A percentile compares a stretch with the other conserved stretches of the same genome.
Evolutionary conservation across 2,888 invertebrate genomes (phyloP).

Genomic region (Leucania comma): DNA sequence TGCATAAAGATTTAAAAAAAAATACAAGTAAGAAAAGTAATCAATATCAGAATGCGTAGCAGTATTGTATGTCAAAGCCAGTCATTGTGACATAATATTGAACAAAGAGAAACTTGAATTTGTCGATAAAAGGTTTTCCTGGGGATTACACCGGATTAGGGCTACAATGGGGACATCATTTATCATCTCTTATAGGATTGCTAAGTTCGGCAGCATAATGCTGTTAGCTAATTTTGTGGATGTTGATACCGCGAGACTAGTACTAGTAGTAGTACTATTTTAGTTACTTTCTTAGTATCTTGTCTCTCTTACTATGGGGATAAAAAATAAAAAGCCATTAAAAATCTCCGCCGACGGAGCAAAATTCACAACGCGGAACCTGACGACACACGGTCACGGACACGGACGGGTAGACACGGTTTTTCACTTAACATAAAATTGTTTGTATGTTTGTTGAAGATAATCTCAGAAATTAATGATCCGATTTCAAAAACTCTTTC

Average conservation of each 20-base stretch:
- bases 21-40: neutral
- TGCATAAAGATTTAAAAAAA: too few species aligned
- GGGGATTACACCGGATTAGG: too few species aligned
- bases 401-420: too few species aligned
- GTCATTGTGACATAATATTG: too few species aligned
- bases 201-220: neutral
- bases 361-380: too few species aligned
- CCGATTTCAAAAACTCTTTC: neutral
- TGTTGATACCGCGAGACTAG: neutral
- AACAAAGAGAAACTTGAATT: too few species aligned
- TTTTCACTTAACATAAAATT: neutral
- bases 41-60: neutral
- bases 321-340: neutral
- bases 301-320: neutral
- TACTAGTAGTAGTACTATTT: too few species aligned
- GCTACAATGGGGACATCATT: too few species aligned
- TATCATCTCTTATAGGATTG: neutral
- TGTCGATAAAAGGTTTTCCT: too few species aligned
- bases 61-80: neutral
- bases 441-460: too few species aligned
- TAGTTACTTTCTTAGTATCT: neutral
- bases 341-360: too few species aligned
- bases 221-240: neutral
- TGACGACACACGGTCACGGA: too few species aligned
- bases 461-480: neutral